Conservation (phyloP, 2,888 invertebrate species). For the Herminia tarsipennalis region DNA sequence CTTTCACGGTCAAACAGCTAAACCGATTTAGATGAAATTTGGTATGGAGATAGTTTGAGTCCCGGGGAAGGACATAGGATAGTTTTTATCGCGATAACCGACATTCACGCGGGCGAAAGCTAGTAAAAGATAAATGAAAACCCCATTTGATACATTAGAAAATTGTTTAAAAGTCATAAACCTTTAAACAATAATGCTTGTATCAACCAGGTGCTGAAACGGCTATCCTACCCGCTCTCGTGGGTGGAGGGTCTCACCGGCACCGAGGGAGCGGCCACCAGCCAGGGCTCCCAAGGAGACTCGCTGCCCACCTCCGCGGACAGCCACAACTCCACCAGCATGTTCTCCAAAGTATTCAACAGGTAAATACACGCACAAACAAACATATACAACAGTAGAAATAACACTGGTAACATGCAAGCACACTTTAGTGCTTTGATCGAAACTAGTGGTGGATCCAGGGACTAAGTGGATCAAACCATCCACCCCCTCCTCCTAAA, state of each 20-base stretch:
- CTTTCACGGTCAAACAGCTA: too few species aligned
- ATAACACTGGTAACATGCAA: conserved; percentile 4
- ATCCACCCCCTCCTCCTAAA: too few species aligned
- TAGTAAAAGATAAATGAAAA: too few species aligned
- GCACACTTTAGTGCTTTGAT: conserved; percentile 5
- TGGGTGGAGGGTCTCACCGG: conserved; percentile 96
- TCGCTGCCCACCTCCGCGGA: conserved; percentile 87
- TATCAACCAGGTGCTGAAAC: conserved; percentile 91
- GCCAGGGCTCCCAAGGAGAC: conserved; percentile 79
- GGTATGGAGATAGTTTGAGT: too few species aligned
- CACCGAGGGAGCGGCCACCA: conserved; percentile 84
- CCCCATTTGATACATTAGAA: too few species aligned
- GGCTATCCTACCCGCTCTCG: conserved; percentile 95
- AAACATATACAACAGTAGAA: background rate
- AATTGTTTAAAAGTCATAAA: too few species aligned
- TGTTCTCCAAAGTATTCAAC: conserved; percentile 96
- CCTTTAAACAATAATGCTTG: background rate
- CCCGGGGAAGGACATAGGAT: too few species aligned
- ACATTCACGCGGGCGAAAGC: too few species aligned
- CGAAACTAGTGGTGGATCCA: too few species aligned
- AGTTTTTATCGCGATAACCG: too few species aligned
- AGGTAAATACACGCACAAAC: conserved; percentile 84
- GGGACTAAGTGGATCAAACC: too few species aligned
- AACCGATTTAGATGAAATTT: too few species aligned
- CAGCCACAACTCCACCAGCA: conserved; percentile 88